Conservation (phyloP, 2,797 vertebrate genomes). For the Nasua narica region DNA sequence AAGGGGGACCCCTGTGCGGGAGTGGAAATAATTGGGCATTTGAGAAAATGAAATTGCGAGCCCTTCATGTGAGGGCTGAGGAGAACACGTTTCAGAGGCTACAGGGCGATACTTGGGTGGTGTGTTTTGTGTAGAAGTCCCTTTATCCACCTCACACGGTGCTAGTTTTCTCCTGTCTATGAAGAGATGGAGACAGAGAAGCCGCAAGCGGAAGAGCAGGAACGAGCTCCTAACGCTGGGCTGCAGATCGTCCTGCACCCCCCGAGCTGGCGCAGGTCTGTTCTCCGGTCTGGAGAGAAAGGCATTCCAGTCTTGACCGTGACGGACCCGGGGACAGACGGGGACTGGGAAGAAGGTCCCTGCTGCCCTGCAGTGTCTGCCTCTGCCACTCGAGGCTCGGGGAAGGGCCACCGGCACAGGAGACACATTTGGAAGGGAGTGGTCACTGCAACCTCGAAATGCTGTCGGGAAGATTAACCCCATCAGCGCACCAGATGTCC, state of each 20-base stretch:
- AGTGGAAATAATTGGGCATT: background rate
- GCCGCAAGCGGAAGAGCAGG: background rate
- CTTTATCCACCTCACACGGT: accelerated
- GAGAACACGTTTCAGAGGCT: background rate
- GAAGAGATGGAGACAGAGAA: background rate
- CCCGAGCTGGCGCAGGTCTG: accelerated
- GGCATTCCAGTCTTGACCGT: too few relatives aligned
- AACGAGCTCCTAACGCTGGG: accelerated
- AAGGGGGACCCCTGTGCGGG: conserved; percentile 86
- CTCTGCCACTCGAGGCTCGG: accelerated
- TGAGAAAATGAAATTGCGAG: background rate
- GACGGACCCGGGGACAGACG: background rate
- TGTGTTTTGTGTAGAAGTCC: background rate
- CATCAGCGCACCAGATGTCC: accelerated
- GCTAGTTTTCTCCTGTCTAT: background rate
- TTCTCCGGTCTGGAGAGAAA: background rate
- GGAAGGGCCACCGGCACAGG: background rate
- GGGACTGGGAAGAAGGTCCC: background rate
- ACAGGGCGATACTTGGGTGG: too few relatives aligned
- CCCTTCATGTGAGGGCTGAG: accelerated
- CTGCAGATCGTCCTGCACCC: accelerated
- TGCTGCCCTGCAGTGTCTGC: background rate
- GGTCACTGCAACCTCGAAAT: background rate
- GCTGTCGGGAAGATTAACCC: accelerated
- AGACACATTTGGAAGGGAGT: background rate